Conservation (phyloP, 2,797 vertebrate genomes). For the Spheniscus humboldti region DNA sequence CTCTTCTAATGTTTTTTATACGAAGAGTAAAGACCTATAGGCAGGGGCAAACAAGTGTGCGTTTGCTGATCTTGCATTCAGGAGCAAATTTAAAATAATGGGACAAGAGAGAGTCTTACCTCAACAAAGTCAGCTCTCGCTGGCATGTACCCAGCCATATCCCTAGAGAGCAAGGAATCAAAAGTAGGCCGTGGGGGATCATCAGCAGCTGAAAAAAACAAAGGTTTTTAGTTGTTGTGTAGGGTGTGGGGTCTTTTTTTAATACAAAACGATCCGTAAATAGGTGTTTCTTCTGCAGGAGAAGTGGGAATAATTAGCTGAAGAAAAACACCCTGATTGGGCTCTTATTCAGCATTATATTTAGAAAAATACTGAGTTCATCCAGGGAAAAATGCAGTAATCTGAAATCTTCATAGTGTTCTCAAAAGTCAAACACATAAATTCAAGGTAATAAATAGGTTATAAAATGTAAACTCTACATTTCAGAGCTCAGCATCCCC, state of each 20-base stretch:
- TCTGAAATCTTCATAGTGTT: neutral
- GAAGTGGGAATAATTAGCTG: neutral
- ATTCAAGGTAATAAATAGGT: constrained; percentile 15
- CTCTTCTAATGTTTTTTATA: neutral
- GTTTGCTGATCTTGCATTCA: neutral
- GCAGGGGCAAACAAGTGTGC: neutral
- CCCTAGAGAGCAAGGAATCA: constrained; percentile 92
- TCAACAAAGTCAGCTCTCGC: constrained; percentile 97
- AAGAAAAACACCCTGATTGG: neutral
- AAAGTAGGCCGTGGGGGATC: constrained; percentile 95
- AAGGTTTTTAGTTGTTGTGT: neutral
- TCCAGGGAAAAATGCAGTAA: neutral
- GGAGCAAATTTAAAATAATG: neutral
- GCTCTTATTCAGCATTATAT: neutral
- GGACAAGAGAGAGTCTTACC: constrained; percentile 71
- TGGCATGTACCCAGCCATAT: constrained; percentile 99
- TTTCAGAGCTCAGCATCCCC: neutral
- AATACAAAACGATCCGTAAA: neutral
- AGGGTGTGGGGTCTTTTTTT: neutral
- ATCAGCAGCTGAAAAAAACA: constrained; percentile 82
- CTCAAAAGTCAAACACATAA: neutral
- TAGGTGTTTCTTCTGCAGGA: neutral
- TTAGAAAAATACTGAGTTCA: neutral
- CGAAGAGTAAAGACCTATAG: neutral
- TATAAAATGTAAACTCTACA: constrained; percentile 9